Evolutionary conservation across 2,888 invertebrate genomes (phyloP).

Genomic region (Pristionchus japonicus): DNA sequence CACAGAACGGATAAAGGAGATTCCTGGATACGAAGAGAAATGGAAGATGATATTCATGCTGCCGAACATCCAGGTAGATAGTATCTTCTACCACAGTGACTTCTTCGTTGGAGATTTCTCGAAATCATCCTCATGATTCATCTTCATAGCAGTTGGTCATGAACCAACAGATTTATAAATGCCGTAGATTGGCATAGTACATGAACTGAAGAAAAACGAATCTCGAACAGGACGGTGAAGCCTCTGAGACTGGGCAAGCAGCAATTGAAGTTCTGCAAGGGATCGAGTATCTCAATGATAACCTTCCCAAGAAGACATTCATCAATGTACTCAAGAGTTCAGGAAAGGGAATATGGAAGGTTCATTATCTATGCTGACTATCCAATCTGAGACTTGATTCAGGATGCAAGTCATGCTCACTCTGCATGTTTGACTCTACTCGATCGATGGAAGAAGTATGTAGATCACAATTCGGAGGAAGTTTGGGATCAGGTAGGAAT

Average conservation of each 20-base stretch:
- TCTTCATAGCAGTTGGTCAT: too few species aligned
- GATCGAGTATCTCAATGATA: constrained; percentile 57
- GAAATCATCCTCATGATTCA: too few species aligned
- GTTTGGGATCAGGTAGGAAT: constrained; percentile 62
- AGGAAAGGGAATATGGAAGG: constrained; percentile 62
- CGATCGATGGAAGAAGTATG: constrained; percentile 60
- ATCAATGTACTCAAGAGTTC: constrained; percentile 58
- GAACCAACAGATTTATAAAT: too few species aligned
- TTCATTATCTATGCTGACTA: neutral
- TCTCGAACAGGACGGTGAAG: constrained; percentile 57
- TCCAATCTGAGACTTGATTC: neutral
- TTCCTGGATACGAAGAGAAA: constrained; percentile 52
- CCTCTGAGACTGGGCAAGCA: constrained; percentile 63
- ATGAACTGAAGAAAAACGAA: too few species aligned
- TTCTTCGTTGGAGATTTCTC: too few species aligned
- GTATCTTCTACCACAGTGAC: too few species aligned
- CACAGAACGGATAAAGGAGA: constrained; percentile 52
- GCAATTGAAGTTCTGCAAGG: constrained; percentile 63
- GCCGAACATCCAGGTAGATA: constrained; percentile 57
- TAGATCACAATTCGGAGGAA: constrained; percentile 59
- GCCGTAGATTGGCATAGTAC: too few species aligned
- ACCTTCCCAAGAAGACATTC: constrained; percentile 57
- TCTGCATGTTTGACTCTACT: constrained; percentile 58
- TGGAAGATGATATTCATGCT: constrained; percentile 64
- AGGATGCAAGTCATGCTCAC: constrained; percentile 49